Conservation (phyloP, 2,113 vertebrate species). For the Chaenocephalus aceratus region DNA sequence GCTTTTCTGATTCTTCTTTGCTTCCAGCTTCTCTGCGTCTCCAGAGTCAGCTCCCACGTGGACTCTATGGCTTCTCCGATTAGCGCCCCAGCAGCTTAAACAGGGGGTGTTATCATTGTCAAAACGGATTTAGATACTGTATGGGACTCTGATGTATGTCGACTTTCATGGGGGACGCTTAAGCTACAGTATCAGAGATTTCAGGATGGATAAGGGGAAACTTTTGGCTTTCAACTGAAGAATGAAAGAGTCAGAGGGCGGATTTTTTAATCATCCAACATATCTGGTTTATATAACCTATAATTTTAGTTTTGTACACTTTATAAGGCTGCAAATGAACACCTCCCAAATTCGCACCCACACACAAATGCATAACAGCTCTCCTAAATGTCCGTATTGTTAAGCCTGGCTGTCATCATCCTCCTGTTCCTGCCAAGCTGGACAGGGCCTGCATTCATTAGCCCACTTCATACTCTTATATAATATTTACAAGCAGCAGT, state of each 20-base stretch:
- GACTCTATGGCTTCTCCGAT: slow-evolving; percentile 30
- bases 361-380: slow-evolving; percentile 46
- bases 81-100: slow-evolving; percentile 42
- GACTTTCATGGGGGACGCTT: neutral
- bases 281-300: slow-evolving; percentile 46
- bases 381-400: slow-evolving; percentile 53
- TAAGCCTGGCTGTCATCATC: slow-evolving; percentile 53
- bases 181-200: neutral
- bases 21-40: slow-evolving; percentile 40
- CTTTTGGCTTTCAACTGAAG: neutral
- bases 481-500: slow-evolving; percentile 75
- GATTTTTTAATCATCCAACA: slow-evolving; percentile 22
- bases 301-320: slow-evolving; percentile 33
- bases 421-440: slow-evolving; percentile 54
- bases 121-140: slow-evolving; percentile 40
- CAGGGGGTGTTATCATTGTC: slow-evolving; percentile 32
- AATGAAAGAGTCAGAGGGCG: slow-evolving; percentile 21
- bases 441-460: slow-evolving; percentile 75
- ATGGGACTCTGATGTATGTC: slow-evolving; percentile 13
- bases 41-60: slow-evolving; percentile 44
- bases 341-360: slow-evolving; percentile 42
- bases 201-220: neutral
- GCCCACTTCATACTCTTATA: slow-evolving; percentile 65
- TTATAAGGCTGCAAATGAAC: slow-evolving; percentile 49
- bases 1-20: slow-evolving; percentile 49